Percentiles rank a stretch among this genome's conserved stretches.
Conservation (phyloP, 2,888 invertebrate genomes). For the Agrotis ipsilon region DNA sequence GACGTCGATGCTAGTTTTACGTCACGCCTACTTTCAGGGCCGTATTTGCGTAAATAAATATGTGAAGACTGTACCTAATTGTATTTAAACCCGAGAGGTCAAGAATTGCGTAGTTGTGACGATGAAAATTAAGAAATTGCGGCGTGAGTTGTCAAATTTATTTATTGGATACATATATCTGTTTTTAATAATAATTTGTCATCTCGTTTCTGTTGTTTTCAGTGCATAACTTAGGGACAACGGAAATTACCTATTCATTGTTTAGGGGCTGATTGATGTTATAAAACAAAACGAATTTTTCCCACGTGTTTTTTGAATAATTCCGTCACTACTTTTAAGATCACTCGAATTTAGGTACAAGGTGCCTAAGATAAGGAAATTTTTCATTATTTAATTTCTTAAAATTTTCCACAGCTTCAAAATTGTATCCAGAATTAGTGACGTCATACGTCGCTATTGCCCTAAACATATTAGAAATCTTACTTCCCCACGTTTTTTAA, state of each 20-base stretch:
- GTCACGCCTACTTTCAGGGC: constrained; percentile 89
- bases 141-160: constrained; percentile 19
- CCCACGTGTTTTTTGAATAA: not conserved
- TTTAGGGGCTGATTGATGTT: too few species aligned
- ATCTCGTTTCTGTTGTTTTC: not conserved
- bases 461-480: not conserved
- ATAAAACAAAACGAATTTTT: not conserved
- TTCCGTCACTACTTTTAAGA: not conserved
- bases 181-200: not conserved
- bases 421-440: not conserved
- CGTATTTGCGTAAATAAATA: constrained; percentile 84
- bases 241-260: too few species aligned
- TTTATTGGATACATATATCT: constrained; percentile 12
- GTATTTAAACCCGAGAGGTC: constrained; percentile 63
- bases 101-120: constrained; percentile 65
- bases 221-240: not conserved
- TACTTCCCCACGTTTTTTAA: too few species aligned
- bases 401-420: too few species aligned
- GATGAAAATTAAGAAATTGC: constrained; percentile 37
- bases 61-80: constrained; percentile 73
- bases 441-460: not conserved
- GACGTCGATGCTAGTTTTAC: constrained; percentile 84
- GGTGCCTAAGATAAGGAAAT: too few species aligned
- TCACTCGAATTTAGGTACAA: too few species aligned
- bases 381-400: too few species aligned